These are phyloP conservation scores for Pseudonaja textilis DNA, from an alignment of 2,113 vertebrate genomes.

Conservation along the genomic window DNA sequence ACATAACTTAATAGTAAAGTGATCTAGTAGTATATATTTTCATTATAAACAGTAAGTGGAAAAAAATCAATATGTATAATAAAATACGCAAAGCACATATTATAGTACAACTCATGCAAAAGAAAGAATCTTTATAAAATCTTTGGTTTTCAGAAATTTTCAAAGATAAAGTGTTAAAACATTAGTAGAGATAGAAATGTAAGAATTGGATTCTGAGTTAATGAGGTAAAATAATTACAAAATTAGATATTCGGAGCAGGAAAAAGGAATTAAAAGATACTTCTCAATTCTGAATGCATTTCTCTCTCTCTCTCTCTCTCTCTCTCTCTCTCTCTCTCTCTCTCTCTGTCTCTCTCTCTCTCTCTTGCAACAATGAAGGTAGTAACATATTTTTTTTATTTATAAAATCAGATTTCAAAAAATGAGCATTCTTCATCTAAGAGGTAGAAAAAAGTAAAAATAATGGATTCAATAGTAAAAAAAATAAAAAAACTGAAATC, in stretches of 20 bases:
- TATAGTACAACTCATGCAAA: slow-evolving; percentile 20
- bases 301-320: neutral
- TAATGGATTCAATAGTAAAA: neutral
- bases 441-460: neutral
- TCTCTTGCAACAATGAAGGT: no score
- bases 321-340: no score
- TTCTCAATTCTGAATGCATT: no score
- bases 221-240: neutral
- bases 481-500: rapidly evolving
- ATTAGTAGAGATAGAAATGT: neutral
- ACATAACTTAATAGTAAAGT: neutral
- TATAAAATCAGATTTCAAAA: neutral
- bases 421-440: neutral
- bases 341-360: neutral
- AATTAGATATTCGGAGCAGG: neutral
- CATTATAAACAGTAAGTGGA: neutral
- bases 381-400: neutral
- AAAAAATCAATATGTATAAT: neutral
- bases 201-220: neutral
- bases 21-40: neutral
- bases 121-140: neutral
- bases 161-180: neutral
- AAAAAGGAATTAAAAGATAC: neutral
- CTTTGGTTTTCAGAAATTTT: neutral
- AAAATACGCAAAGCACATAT: neutral